Evolutionary conservation across 2,113 vertebrate species (phyloP).

Genomic region (Cololabis saira): DNA sequence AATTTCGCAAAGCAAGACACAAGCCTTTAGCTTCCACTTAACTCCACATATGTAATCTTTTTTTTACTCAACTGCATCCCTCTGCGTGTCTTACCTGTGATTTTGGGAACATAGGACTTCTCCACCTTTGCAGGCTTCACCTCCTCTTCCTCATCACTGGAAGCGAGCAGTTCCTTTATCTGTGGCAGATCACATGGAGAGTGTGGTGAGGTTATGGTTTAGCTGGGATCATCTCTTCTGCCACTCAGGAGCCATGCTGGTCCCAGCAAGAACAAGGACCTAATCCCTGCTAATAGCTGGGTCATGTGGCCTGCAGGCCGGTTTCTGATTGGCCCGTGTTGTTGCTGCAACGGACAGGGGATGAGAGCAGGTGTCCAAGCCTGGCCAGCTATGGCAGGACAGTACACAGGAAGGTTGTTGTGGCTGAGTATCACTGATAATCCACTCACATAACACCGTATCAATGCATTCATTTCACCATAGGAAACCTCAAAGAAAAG

Average conservation of each 20-base stretch:
- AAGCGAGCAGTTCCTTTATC: conserved; percentile 93
- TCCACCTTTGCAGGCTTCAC: conserved; percentile 85
- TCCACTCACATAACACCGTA: conserved; percentile 56
- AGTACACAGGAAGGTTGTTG: conserved; percentile 35
- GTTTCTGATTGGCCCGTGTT: conserved; percentile 69
- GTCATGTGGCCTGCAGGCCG: conserved; percentile 62
- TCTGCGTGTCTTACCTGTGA: conserved; percentile 87
- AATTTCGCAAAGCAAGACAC: conserved; percentile 30
- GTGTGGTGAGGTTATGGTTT: conserved; percentile 69
- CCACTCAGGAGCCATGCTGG: conserved; percentile 75
- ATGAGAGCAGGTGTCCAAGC: conserved; percentile 57
- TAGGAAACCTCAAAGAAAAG: conserved; percentile 7
- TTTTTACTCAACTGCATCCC: background rate
- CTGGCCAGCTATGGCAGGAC: conserved; percentile 28
- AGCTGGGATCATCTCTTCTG: conserved; percentile 79
- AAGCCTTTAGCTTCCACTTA: conserved; percentile 18
- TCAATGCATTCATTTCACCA: conserved; percentile 41
- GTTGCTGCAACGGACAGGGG: conserved; percentile 51
- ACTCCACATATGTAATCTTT: background rate
- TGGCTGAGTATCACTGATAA: conserved; percentile 54
- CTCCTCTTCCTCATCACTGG: conserved; percentile 93
- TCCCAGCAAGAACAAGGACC: conserved; percentile 63
- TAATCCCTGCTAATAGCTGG: conserved; percentile 77
- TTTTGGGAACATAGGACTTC: conserved; percentile 96
- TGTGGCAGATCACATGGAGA: conserved; percentile 68